Evolutionary conservation across 1,140 invertebrate species (phyloP).

Genomic region (Asobara japonica): DNA sequence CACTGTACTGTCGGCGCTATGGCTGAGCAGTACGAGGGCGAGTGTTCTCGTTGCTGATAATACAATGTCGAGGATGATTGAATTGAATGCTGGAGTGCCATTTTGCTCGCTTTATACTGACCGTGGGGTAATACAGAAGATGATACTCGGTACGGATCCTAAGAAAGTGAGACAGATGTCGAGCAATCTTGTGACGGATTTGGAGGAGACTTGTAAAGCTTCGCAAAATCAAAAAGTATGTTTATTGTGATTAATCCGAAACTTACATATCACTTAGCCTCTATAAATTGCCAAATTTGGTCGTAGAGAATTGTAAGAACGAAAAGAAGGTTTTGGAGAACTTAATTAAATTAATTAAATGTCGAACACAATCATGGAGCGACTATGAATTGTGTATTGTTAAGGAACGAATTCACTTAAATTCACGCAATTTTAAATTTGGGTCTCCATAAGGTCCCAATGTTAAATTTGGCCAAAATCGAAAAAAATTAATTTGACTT

Average conservation of each 20-base stretch:
- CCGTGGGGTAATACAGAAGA: conserved; percentile 71
- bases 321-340: too few relatives aligned
- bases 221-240: conserved; percentile 51
- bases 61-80: conserved; percentile 74
- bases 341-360: too few relatives aligned
- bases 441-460: too few relatives aligned
- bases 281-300: conserved; percentile 38
- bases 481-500: too few relatives aligned
- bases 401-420: too few relatives aligned
- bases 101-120: conserved; percentile 72
- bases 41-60: conserved; percentile 72
- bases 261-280: not conserved
- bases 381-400: too few relatives aligned
- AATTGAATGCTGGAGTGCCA: conserved; percentile 69
- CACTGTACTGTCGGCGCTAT: conserved; percentile 34
- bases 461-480: too few relatives aligned
- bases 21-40: conserved; percentile 26
- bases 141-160: conserved; percentile 70
- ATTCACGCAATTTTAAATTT: too few relatives aligned
- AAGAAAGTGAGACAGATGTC: conserved; percentile 71
- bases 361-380: too few relatives aligned
- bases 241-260: not conserved
- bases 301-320: conserved; percentile 13
- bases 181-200: conserved; percentile 69
- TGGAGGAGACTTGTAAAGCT: conserved; percentile 70